Conservation (phyloP, 2,113 vertebrate species). For the Mixornis gularis region DNA sequence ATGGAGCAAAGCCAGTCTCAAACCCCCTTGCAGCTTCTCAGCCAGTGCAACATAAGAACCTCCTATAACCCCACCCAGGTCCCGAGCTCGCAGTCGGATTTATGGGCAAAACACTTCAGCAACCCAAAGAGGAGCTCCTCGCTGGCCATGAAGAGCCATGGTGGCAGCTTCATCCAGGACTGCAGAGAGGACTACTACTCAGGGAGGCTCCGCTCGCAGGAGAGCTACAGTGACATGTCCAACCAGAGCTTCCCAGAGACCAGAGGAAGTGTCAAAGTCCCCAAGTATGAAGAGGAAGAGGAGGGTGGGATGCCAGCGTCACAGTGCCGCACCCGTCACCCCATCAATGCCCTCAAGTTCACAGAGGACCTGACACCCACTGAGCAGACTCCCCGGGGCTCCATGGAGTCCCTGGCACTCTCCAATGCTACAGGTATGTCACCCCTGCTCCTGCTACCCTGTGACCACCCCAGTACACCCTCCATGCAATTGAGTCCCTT, state of each 20-base stretch:
- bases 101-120: conserved; percentile 82
- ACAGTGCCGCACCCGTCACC: conserved; percentile 86
- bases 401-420: conserved; percentile 91
- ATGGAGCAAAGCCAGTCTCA: conserved; percentile 77
- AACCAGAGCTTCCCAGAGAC: conserved; percentile 85
- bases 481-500: background rate
- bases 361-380: conserved; percentile 87
- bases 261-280: conserved; percentile 79
- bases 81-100: conserved; percentile 74
- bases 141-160: conserved; percentile 84
- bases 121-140: conserved; percentile 83
- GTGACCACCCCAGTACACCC: fast-evolving
- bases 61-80: conserved; percentile 77
- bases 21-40: conserved; percentile 89
- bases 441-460: background rate
- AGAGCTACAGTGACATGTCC: conserved; percentile 86
- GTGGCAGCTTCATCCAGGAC: conserved; percentile 85
- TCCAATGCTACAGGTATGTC: conserved; percentile 88
- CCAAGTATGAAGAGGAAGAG: conserved; percentile 88
- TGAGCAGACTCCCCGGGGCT: conserved; percentile 89
- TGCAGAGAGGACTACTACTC: conserved; percentile 84
- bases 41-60: conserved; percentile 91
- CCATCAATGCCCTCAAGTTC: conserved; percentile 90
- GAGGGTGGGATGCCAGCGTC: conserved; percentile 71
- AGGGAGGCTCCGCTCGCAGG: conserved; percentile 82